Evolutionary conservation across 1,140 invertebrate species (phyloP).

Genomic region (Aphelenchoides fujianensis): DNA sequence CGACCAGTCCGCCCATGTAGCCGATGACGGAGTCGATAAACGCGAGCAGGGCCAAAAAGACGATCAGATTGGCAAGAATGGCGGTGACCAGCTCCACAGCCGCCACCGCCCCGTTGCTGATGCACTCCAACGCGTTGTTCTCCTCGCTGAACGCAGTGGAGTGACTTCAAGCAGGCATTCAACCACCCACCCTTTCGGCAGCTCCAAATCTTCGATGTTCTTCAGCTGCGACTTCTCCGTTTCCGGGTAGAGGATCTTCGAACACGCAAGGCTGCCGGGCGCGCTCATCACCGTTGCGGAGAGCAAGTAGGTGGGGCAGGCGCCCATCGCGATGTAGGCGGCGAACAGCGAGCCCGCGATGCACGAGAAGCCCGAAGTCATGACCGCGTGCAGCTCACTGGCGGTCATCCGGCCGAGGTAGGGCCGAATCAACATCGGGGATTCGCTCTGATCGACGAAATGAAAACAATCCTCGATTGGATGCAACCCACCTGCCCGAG

Average conservation of each 20-base stretch:
- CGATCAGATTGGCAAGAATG: conserved; percentile 87
- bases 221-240: conserved; percentile 71
- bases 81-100: conserved; percentile 79
- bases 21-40: conserved; percentile 77
- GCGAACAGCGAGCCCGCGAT: conserved; percentile 88
- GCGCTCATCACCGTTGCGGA: conserved; percentile 59
- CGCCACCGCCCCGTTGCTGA: conserved; percentile 73
- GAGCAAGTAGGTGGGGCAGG: conserved; percentile 71
- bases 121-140: conserved; percentile 38
- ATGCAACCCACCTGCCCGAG: no score
- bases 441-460: conserved; percentile 75
- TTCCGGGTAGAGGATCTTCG: conserved; percentile 53
- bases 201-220: conserved; percentile 51
- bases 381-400: conserved; percentile 86
- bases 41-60: conserved; percentile 80
- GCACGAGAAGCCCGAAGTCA: conserved; percentile 88
- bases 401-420: conserved; percentile 78
- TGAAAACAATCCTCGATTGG: conserved; percentile 57
- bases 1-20: conserved; percentile 77
- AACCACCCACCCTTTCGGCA: conserved; percentile 54
- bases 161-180: background rate
- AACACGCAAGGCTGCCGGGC: conserved; percentile 55
- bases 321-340: conserved; percentile 84
- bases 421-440: conserved; percentile 80
- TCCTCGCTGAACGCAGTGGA: conserved; percentile 27